Conservation (phyloP, 2,113 vertebrate species). For the Oncorhynchus keta region DNA sequence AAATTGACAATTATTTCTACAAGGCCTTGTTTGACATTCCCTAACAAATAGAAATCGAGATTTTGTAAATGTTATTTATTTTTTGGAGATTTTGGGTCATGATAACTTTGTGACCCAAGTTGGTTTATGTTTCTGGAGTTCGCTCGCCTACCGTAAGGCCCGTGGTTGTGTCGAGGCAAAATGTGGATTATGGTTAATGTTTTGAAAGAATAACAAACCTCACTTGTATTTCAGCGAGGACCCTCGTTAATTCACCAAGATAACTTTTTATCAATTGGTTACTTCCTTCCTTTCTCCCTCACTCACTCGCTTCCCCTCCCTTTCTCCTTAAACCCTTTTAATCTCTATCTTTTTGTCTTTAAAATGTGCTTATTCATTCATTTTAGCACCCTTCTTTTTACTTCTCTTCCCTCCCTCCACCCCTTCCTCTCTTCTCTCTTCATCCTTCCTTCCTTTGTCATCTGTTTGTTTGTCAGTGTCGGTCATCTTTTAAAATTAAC, state of each 20-base stretch:
- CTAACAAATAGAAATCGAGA: background rate
- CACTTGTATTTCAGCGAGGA: background rate
- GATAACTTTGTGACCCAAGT: background rate
- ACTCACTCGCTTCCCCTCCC: background rate
- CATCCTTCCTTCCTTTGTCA: constrained; percentile 4
- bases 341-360: background rate
- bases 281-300: background rate
- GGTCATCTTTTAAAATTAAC: background rate
- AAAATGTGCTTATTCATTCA: background rate
- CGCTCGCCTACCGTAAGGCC: background rate
- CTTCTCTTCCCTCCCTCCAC: background rate
- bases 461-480: background rate
- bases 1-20: background rate
- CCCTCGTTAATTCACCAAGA: background rate
- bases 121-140: background rate
- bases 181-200: background rate
- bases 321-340: background rate
- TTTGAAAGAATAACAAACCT: background rate
- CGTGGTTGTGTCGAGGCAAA: background rate
- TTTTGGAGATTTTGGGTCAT: no score
- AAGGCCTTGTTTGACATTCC: background rate
- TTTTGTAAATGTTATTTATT: background rate
- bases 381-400: no score
- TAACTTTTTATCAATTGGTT: background rate
- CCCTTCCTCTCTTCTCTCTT: background rate